phyloP scores from a whole-genome alignment of 2,113 vertebrate species.

The Shinisaurus crocodilurus region DNA sequence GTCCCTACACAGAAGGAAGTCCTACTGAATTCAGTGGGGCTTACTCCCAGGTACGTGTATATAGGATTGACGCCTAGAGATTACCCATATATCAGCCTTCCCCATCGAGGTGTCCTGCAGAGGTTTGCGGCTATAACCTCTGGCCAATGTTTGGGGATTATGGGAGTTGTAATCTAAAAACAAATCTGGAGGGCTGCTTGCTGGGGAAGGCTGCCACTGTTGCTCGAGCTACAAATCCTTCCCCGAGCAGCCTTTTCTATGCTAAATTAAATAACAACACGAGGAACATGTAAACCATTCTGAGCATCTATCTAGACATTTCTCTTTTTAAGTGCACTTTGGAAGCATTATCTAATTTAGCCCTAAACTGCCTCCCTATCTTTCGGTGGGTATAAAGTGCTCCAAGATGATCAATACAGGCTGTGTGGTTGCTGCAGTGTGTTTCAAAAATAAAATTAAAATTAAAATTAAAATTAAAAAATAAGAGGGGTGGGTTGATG shows the following conservation, averaged over 20 bases:
- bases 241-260: not conserved
- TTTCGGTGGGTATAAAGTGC: not conserved
- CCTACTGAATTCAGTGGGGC: too few relatives aligned
- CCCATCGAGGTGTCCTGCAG: too few relatives aligned
- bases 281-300: not conserved
- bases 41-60: too few relatives aligned
- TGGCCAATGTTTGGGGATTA: not conserved
- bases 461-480: too few relatives aligned
- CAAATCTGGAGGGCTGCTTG: too few relatives aligned
- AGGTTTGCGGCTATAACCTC: not conserved
- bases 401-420: slow-evolving; percentile 13
- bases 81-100: too few relatives aligned
- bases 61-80: too few relatives aligned
- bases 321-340: slow-evolving; percentile 21
- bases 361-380: not conserved
- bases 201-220: too few relatives aligned
- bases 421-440: not conserved
- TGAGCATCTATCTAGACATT: not conserved
- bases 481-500: too few relatives aligned
- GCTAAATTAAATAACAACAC: not conserved
- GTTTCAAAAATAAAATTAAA: not conserved
- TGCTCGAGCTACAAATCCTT: not conserved
- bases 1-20: too few relatives aligned
- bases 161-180: too few relatives aligned
- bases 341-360: slow-evolving; percentile 29